phyloP scores from a whole-genome alignment of 2,113 vertebrate species.

The Piaya cayana region DNA sequence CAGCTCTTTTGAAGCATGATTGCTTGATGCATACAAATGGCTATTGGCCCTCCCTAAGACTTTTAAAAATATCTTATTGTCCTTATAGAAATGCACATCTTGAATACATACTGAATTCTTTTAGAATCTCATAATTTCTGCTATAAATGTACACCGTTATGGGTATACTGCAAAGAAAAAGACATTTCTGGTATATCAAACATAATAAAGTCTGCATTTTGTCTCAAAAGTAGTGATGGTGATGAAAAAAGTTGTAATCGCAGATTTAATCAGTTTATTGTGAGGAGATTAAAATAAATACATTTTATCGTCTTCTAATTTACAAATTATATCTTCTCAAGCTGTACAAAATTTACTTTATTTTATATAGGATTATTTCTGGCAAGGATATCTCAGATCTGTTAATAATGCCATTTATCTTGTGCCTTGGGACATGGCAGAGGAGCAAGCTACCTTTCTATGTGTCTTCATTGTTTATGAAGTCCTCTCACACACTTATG shows the following conservation, averaged over 20 bases:
- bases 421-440: not conserved
- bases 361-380: not conserved
- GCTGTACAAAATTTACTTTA: not conserved
- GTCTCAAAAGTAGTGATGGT: not conserved
- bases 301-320: not conserved
- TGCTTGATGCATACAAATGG: not conserved
- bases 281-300: not conserved
- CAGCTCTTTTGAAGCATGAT: not conserved
- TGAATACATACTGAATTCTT: not conserved
- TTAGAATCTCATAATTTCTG: not conserved
- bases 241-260: not conserved
- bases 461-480: not conserved
- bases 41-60: not conserved
- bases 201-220: not conserved
- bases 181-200: not conserved
- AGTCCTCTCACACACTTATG: slow-evolving; percentile 20
- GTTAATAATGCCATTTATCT: slow-evolving; percentile 13
- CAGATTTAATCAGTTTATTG: not conserved
- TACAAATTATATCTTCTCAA: not conserved
- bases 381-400: not conserved
- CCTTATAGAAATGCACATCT: not conserved
- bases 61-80: not conserved
- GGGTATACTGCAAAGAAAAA: not conserved
- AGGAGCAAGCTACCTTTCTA: not conserved
- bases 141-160: not conserved